Evolutionary conservation across 2,797 vertebrate species (phyloP).

Genomic region (Fringilla coelebs): DNA sequence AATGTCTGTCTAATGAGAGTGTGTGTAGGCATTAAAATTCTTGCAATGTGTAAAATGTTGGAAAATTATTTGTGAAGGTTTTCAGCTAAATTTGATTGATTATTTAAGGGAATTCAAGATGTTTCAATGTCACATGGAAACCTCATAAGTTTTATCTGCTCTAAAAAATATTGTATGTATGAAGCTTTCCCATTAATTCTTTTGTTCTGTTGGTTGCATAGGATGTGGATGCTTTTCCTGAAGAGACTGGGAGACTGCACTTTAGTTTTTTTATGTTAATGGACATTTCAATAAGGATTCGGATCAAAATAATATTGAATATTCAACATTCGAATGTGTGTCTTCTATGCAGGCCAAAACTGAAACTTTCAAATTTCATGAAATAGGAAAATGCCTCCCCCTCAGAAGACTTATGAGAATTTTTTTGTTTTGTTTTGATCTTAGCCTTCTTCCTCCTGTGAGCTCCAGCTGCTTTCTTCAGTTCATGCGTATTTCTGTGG

Average conservation of each 20-base stretch:
- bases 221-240: background rate
- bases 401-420: background rate
- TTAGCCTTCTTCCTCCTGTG: slow-evolving; percentile 8
- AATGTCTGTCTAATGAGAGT: background rate
- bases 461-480: slow-evolving; percentile 35
- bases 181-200: background rate
- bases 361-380: background rate
- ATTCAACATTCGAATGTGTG: background rate
- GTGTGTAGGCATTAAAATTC: background rate
- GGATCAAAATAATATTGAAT: background rate
- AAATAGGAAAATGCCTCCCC: background rate
- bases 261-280: background rate
- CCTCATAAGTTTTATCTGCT: background rate
- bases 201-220: background rate
- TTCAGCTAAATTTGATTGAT: background rate
- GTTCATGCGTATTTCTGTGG: background rate
- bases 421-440: background rate
- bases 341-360: background rate
- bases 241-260: background rate
- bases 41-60: background rate
- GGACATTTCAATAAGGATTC: background rate
- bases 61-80: background rate
- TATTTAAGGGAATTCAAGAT: background rate
- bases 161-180: background rate
- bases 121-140: background rate